Evolutionary conservation across 2,113 vertebrate genomes (phyloP).

Genomic region (Anhinga rufa): DNA sequence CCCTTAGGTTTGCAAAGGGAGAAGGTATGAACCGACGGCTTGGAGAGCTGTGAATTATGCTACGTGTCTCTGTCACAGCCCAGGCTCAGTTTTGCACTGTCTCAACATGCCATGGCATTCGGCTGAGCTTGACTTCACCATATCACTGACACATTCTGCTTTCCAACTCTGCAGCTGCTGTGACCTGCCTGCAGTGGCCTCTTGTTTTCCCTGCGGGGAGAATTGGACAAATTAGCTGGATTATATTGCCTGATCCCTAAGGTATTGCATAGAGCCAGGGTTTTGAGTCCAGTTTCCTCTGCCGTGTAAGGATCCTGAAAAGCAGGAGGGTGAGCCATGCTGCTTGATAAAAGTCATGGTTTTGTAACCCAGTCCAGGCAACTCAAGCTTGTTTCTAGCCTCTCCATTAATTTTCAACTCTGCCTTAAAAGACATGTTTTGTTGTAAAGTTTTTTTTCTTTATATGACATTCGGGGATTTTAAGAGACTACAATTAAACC

Average conservation of each 20-base stretch:
- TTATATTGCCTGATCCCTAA: neutral
- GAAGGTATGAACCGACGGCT: neutral
- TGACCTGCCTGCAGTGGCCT: neutral
- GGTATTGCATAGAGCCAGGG: neutral
- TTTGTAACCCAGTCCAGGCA: neutral
- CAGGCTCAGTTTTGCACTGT: neutral
- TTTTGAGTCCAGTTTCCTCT: neutral
- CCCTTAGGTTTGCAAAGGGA: neutral
- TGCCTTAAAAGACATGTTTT: neutral
- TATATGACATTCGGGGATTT: neutral
- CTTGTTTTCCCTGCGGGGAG: neutral
- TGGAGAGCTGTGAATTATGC: neutral
- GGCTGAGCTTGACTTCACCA: neutral
- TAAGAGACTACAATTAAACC: conserved; percentile 38
- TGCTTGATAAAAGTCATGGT: neutral
- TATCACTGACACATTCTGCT: neutral
- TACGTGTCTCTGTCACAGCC: neutral
- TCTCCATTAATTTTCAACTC: neutral
- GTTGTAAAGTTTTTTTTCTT: neutral
- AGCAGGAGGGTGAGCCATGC: neutral
- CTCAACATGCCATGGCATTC: neutral
- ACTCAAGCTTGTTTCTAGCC: neutral
- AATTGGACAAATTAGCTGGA: neutral
- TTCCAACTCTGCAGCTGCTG: neutral
- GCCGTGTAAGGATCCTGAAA: neutral